phyloP scores from a whole-genome alignment of 2,888 invertebrate genomes.

The Cheilosia variabilis region DNA sequence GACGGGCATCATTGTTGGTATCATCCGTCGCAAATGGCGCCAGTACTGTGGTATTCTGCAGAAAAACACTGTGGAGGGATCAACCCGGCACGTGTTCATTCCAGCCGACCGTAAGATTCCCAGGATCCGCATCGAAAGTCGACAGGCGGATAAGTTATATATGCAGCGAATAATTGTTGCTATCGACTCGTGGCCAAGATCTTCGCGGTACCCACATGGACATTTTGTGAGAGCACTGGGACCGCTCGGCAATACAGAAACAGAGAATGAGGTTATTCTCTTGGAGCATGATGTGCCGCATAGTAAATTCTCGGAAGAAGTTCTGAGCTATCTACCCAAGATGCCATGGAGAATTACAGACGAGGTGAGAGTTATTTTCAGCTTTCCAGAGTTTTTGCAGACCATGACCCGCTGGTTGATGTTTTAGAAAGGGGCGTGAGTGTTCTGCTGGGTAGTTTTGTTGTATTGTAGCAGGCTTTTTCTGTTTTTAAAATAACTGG shows the following conservation, averaged over 20 bases:
- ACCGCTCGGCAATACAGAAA: constrained; percentile 95
- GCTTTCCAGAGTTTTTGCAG: background rate
- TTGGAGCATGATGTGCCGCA: constrained; percentile 99
- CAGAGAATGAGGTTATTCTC: constrained; percentile 98
- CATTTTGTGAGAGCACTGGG: constrained; percentile 98
- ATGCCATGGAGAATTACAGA: constrained; percentile 95
- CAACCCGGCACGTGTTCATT: constrained; percentile 93
- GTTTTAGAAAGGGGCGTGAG: too few species aligned
- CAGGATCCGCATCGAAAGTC: constrained; percentile 96
- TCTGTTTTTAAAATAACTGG: too few species aligned
- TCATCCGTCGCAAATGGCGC: constrained; percentile 97
- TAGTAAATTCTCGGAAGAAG: constrained; percentile 96
- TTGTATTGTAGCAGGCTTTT: too few species aligned
- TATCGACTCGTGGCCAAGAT: constrained; percentile 97
- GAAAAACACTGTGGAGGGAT: constrained; percentile 88
- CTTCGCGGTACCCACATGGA: constrained; percentile 96
- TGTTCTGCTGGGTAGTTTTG: too few species aligned
- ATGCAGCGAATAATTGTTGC: constrained; percentile 96
- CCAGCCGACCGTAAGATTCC: constrained; percentile 98
- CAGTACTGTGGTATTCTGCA: constrained; percentile 98
- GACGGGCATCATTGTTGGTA: constrained; percentile 95
- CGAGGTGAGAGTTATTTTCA: constrained; percentile 85
- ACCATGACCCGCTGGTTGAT: too few species aligned
- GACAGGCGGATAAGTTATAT: constrained; percentile 92
- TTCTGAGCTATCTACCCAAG: constrained; percentile 94